A percentile compares a stretch with the other conserved stretches of the same genome.
These are phyloP conservation scores for Halocynthia roretzi DNA, from an alignment of 23 tunicate species.

Conservation along the genomic window DNA sequence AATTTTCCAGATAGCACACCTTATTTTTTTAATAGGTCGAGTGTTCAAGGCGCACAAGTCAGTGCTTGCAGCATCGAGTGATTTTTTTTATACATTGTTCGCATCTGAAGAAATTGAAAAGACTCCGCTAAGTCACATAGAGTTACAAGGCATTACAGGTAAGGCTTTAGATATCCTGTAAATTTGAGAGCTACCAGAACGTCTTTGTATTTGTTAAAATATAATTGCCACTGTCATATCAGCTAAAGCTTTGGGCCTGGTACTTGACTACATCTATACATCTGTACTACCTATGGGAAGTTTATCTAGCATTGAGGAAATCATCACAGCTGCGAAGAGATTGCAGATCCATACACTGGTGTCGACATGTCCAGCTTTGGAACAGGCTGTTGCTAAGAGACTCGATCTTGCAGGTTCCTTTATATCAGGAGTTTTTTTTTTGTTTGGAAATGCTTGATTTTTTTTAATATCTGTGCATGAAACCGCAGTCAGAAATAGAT, in stretches of 20 bases:
- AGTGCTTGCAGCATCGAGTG: conserved; percentile 70
- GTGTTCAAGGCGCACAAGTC: conserved; percentile 82
- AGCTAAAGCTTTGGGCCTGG: conserved; percentile 60
- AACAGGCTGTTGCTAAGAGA: conserved; percentile 35
- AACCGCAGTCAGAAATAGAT: neutral
- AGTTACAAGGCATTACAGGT: conserved; percentile 91
- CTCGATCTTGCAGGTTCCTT: conserved; percentile 52
- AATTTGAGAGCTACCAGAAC: neutral
- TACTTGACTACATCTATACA: conserved; percentile 72
- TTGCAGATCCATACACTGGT: conserved; percentile 50
- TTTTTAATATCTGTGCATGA: neutral
- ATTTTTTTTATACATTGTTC: conserved; percentile 69
- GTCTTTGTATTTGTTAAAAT: too few species aligned
- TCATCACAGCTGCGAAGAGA: conserved; percentile 67
- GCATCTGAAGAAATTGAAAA: conserved; percentile 70
- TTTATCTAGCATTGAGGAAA: conserved; percentile 25
- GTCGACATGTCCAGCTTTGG: conserved; percentile 44
- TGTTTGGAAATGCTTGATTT: neutral
- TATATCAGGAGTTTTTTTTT: neutral
- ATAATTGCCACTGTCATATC: neutral
- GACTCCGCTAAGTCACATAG: conserved; percentile 81
- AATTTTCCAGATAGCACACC: too few species aligned
- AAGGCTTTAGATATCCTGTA: neutral
- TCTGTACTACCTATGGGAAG: conserved; percentile 44
- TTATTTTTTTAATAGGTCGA: conserved; percentile 24